Evolutionary conservation across 2,888 invertebrate species (phyloP), one percentile per base, ranked within the genome.

Genomic region (Tanytarsus gracilentus): DNA sequence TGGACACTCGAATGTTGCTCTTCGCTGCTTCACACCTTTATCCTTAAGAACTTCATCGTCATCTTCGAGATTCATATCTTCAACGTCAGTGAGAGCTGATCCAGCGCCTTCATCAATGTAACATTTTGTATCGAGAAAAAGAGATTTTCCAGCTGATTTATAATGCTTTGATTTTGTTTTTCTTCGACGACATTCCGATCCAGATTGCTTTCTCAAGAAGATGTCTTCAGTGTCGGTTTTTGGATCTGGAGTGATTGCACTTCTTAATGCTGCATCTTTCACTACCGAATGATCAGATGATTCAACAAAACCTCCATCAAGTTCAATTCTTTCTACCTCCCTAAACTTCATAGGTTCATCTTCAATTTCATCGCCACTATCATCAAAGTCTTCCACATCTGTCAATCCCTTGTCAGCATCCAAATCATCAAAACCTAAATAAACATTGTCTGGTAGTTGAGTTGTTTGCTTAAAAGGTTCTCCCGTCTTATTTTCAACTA

Each of bases 151-250:
- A 18, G n/a, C 18, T 25, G 25, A 30, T 23, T 16, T 44, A 30
- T 60, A 11, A 62, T 52, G 29, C 48, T 52, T 70, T 4, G 68
- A 67, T 66, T 71, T 70, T 3, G 67, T 59, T 63, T 72, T 74
- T 64, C 71, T 73, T 55, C 71, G 69, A 7, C 70, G 67, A 68
- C 69, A 9, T 68, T 69, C 6, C 69, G 69, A 3, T 7, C 40
- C 39, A 23, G 14, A 2, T n/a, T n/a, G n/a, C 6, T 44, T 44
- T n/a, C 33, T 48, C 18, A 63, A 26, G 60, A 63, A 64, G 58
- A 76, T 68, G 63, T 78, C 78, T 66, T 78, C 78, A 2, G 74
- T 73, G 64, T 78, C 78, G 5, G 77, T 78, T 2, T 72, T 66
- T 11, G 73, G 71, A 62, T 75, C 75, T 26, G 51, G 53, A 27